phyloP scores from a whole-genome alignment of 2,113 vertebrate species.

The Callocephalon fimbriatum region DNA sequence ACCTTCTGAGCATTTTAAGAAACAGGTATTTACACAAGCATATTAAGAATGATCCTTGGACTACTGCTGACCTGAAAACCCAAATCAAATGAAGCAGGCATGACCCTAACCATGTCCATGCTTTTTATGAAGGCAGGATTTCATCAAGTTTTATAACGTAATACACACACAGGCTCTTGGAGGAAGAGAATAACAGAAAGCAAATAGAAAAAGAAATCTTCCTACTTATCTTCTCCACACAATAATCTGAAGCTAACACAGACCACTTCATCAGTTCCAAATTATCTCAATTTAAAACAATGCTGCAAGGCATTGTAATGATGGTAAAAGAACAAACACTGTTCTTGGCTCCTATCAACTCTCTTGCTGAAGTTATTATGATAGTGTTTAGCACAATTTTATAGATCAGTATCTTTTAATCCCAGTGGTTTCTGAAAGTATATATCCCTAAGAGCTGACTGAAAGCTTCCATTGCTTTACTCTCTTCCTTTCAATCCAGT shows the following conservation, averaged over 20 bases:
- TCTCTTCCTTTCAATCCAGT: neutral
- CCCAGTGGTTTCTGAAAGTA: neutral
- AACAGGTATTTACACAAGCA: neutral
- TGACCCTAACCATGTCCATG: neutral
- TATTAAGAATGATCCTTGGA: neutral
- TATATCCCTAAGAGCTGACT: neutral
- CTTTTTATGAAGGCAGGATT: neutral
- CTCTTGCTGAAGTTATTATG: neutral
- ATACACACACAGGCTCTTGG: neutral
- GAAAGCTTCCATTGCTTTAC: neutral
- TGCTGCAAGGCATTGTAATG: neutral
- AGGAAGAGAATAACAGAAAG: neutral
- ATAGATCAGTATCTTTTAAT: neutral
- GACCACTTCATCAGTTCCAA: neutral
- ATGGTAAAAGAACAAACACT: neutral
- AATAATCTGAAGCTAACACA: neutral
- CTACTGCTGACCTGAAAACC: neutral
- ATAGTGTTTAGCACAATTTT: neutral
- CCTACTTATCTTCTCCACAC: neutral
- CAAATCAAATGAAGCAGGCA: neutral
- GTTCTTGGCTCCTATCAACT: neutral
- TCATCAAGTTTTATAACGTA: neutral
- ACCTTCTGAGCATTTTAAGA: neutral
- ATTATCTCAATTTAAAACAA: neutral
- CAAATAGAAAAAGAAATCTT: neutral